These are phyloP conservation scores for Oncorhynchus kisutch DNA, from an alignment of 2,113 vertebrate genomes.

Conservation along the genomic window DNA sequence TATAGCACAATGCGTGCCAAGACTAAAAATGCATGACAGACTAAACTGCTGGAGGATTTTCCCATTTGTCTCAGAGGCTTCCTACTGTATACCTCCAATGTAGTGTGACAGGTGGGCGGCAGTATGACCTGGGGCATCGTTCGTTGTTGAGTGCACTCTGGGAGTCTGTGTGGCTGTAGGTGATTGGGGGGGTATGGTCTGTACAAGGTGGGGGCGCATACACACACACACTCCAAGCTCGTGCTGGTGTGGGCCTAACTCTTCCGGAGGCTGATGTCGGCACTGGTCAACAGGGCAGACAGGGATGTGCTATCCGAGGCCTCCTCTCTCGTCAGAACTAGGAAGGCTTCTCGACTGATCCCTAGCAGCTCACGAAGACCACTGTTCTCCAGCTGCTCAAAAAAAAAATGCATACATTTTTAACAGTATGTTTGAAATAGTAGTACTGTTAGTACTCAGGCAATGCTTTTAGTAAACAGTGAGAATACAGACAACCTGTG, in stretches of 20 bases:
- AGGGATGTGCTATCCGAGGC: conserved; percentile 83
- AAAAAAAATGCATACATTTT: not conserved
- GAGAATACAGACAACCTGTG: not conserved
- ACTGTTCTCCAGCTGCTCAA: conserved; percentile 82
- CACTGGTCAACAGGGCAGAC: conserved; percentile 83
- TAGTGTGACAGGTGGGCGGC: conserved; percentile 10
- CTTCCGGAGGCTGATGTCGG: conserved; percentile 86
- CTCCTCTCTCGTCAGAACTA: conserved; percentile 87
- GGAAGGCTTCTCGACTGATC: conserved; percentile 93
- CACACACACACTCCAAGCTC: not conserved
- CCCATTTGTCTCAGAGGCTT: not conserved
- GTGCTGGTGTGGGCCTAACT: conserved; percentile 69
- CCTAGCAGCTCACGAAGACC: conserved; percentile 93
- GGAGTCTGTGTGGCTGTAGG: not conserved
- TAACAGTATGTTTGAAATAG: not conserved
- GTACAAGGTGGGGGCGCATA: conserved; percentile 7
- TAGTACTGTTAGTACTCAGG: not conserved
- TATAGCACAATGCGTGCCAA: conserved; percentile 31
- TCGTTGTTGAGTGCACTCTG: not conserved
- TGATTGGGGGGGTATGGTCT: conserved; percentile 9
- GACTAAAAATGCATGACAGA: conserved; percentile 28
- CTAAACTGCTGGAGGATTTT: not conserved
- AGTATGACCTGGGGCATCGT: not conserved
- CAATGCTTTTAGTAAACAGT: not conserved
- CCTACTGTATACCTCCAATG: not conserved